A percentile compares a stretch with the other conserved stretches of the same genome.
Evolutionary conservation across 2,113 vertebrate species (phyloP).

Genomic region (Eubucco bourcierii): DNA sequence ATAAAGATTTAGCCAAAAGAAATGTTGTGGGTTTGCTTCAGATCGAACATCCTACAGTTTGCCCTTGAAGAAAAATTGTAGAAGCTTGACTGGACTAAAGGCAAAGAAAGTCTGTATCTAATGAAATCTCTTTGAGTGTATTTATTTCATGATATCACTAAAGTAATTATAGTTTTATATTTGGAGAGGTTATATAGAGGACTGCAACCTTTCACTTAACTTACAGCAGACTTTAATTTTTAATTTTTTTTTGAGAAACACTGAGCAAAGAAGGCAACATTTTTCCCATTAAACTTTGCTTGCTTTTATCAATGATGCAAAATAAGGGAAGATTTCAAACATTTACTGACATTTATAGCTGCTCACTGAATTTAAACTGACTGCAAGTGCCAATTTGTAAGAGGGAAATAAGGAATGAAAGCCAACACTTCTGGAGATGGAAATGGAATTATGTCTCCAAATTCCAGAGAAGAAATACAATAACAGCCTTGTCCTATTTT

Average conservation of each 20-base stretch:
- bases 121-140: conserved; percentile 5
- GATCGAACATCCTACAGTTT: conserved; percentile 18
- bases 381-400: not conserved
- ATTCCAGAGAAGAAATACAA: not conserved
- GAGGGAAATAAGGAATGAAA: not conserved
- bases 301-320: not conserved
- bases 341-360: not conserved
- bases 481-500: not conserved
- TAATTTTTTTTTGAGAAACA: not conserved
- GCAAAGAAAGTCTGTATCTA: not conserved
- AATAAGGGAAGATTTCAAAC: not conserved
- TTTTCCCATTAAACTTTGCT: not conserved
- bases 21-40: not conserved
- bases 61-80: conserved; percentile 30
- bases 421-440: not conserved
- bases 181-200: not conserved
- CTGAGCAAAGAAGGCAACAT: not conserved
- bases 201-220: not conserved
- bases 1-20: not conserved
- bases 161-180: not conserved
- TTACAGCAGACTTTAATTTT: not conserved
- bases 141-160: conserved; percentile 4
- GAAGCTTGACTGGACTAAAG: not conserved
- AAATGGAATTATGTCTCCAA: not conserved
- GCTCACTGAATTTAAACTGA: not conserved